Evolutionary conservation across 2,888 invertebrate species (phyloP).

Genomic region (Galerucella nymphaeae): DNA sequence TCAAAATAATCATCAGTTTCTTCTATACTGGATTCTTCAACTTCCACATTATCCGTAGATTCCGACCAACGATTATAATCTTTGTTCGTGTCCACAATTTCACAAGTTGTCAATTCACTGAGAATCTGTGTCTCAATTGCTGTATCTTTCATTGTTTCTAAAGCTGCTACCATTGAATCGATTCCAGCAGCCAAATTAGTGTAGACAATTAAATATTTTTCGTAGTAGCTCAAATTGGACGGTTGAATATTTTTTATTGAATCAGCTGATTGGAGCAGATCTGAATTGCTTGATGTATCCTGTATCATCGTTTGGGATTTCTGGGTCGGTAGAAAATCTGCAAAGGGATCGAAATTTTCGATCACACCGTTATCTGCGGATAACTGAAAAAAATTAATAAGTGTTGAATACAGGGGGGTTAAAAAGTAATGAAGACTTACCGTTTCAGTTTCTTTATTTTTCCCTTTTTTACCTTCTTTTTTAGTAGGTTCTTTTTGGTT

Average conservation of each 20-base stretch:
- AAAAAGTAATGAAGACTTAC: background rate
- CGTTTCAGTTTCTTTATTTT: slow-evolving; percentile 12
- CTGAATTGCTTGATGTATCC: background rate
- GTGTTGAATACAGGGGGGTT: background rate
- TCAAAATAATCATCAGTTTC: slow-evolving; percentile 39
- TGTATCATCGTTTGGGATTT: background rate
- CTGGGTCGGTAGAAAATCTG: slow-evolving; percentile 18
- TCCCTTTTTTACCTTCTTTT: slow-evolving; percentile 8
- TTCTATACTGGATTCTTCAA: background rate
- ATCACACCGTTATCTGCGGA: slow-evolving; percentile 17
- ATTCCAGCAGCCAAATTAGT: slow-evolving; percentile 34
- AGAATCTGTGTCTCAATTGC: slow-evolving; percentile 29
- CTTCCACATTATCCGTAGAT: background rate
- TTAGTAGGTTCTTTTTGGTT: background rate
- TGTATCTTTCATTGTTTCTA: slow-evolving; percentile 41
- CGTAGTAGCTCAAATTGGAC: slow-evolving; percentile 13
- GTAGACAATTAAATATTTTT: slow-evolving; percentile 44
- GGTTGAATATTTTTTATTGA: background rate
- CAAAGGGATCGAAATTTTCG: slow-evolving; percentile 38
- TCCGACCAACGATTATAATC: background rate
- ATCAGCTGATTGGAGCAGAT: background rate
- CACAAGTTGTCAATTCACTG: slow-evolving; percentile 25
- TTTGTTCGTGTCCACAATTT: slow-evolving; percentile 1
- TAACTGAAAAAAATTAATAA: slow-evolving; percentile 7
- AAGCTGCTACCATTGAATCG: slow-evolving; percentile 32